Base-by-base conservation (phyloP, 1,140 invertebrate genomes). In the Drosophila ironensis region DNA sequence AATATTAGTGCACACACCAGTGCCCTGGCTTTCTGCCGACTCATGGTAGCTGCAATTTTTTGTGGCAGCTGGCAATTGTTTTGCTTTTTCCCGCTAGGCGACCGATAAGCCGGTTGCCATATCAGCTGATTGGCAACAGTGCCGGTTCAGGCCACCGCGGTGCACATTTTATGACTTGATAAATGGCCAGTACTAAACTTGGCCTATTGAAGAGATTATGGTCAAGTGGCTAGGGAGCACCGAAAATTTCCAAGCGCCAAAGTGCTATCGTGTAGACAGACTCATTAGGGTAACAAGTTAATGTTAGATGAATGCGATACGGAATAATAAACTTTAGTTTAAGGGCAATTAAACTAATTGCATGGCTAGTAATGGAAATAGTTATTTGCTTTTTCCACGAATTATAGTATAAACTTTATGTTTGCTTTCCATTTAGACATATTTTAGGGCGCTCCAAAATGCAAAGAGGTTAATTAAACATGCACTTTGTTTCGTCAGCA, bases 41-140 rank as follows among this genome's bases (percentile, higher is more conserved):
- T 35, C 30, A 50, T 25, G 14, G 20, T 11, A 19, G 17, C 11
- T 17, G 19, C 16, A 38, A 9, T 22, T 16, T 16, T n/a, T 35
- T 48, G 6, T 6, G 1, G 4, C 64, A 68, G 33, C 33, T 56
- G 25, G 11, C 27, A 44, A 42, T 44, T 69, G 51, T 25, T 35
- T 44, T 33, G 27, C 9, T 57, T 19, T 46, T 9, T 12, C 3
- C 22, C 22, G 12, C 7, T 42, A 11, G 22, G 16, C 17, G 20
- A 19, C 35, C 46, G 45, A 30, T 50, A 41, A 48, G 28, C 44
- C 19, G 44, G 30, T 11, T 53, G 47, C 7, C 25, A 28, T 72
- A 72, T 72, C 69, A 72, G 69, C 48, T 64, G 67, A n/a, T 44
- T 27, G 4, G 1, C 25, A 22, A 8, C 69, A 44, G 46, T 33